Percentiles rank a stretch among this genome's conserved stretches.
phyloP scores from a whole-genome alignment of 2,113 vertebrate genomes.

The Petroica traversi region DNA sequence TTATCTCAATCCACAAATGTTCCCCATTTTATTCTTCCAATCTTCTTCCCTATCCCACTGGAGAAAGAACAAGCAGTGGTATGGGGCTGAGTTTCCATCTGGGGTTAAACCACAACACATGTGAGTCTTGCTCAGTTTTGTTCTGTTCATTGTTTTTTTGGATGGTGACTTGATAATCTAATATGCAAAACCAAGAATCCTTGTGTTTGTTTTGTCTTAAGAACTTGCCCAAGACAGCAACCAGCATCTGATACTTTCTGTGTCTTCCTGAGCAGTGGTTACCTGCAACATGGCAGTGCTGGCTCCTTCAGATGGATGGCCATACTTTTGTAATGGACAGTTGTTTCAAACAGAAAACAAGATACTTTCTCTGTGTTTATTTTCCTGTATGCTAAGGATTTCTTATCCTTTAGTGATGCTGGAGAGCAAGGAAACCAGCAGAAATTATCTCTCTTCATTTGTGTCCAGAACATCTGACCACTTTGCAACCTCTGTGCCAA shows the following conservation, averaged over 20 bases:
- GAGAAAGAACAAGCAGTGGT: fast-evolving
- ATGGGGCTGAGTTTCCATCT: not conserved
- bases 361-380: not conserved
- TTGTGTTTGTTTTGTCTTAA: not conserved
- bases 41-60: not conserved
- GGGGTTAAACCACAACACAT: not conserved
- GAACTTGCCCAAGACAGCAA: not conserved
- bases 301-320: not conserved
- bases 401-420: not conserved
- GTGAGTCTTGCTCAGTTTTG: not conserved
- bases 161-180: not conserved
- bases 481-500: not conserved
- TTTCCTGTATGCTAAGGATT: not conserved
- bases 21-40: not conserved
- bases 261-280: not conserved
- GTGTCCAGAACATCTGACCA: not conserved
- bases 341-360: not conserved
- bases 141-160: not conserved
- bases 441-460: not conserved
- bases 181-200: not conserved
- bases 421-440: not conserved
- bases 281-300: not conserved
- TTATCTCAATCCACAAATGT: fast-evolving
- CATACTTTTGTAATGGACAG: not conserved
- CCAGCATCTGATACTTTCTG: not conserved